These are phyloP conservation scores for Pelobates fuscus DNA, from an alignment of 2,113 vertebrate genomes.

Conservation along the genomic window DNA sequence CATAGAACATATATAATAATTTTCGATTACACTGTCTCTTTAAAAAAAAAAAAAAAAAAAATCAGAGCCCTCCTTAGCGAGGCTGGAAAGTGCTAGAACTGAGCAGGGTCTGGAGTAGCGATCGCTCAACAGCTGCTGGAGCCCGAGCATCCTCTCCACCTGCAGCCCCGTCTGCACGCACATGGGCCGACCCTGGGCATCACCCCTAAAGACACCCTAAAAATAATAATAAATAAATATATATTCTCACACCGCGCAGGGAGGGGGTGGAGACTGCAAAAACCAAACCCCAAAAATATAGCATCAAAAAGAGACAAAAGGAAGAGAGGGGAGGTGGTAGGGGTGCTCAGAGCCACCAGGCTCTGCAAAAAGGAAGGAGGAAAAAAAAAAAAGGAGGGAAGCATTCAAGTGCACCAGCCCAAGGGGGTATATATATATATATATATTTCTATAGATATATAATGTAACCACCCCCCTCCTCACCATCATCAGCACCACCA, in stretches of 20 bases:
- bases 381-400: not conserved
- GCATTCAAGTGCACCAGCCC: slow-evolving; percentile 15
- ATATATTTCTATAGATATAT: too few species aligned
- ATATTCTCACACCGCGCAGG: not conserved
- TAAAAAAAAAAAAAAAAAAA: slow-evolving; percentile 65
- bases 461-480: too few species aligned
- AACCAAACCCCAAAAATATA: slow-evolving; percentile 33
- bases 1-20: slow-evolving; percentile 44
- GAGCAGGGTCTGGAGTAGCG: slow-evolving; percentile 78
- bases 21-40: slow-evolving; percentile 71
- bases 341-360: slow-evolving; percentile 5
- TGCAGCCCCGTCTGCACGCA: slow-evolving; percentile 53
- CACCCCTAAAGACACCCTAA: not conserved
- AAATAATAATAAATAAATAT: slow-evolving; percentile 38
- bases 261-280: slow-evolving; percentile 26
- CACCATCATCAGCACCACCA: too few species aligned
- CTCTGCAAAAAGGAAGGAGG: slow-evolving; percentile 15
- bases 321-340: slow-evolving; percentile 10
- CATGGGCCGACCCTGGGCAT: slow-evolving; percentile 61
- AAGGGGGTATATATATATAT: not conserved
- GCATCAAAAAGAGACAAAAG: slow-evolving; percentile 44
- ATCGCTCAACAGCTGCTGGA: slow-evolving; percentile 69
- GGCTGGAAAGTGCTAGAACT: slow-evolving; percentile 84
- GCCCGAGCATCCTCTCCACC: slow-evolving; percentile 47
- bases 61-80: slow-evolving; percentile 62